Evolutionary conservation across 2,113 vertebrate species (phyloP).

Genomic region (Nymphicus hollandicus): DNA sequence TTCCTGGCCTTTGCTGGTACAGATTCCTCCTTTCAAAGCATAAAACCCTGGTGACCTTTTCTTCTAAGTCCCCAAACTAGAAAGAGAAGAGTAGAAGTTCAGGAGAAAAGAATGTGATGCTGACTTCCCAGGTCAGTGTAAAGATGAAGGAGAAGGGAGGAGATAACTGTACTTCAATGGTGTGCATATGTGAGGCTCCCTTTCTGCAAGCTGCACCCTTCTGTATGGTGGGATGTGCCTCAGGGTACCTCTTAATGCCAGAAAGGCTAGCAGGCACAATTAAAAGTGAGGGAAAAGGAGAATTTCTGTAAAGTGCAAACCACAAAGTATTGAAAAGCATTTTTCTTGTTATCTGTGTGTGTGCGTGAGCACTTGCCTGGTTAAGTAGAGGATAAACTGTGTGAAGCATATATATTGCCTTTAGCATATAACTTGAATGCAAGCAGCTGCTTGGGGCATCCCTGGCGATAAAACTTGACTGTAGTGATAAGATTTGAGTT

Average conservation of each 20-base stretch:
- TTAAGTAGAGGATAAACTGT: not conserved
- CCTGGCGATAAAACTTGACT: not conserved
- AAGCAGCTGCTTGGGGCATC: not conserved
- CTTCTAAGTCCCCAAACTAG: not conserved
- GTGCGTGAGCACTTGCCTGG: not conserved
- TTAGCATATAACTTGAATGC: rapidly evolving
- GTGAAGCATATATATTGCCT: not conserved
- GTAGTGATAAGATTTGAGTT: not conserved
- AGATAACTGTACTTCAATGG: not conserved
- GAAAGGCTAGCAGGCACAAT: not conserved
- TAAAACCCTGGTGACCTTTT: not conserved
- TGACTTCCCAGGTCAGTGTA: not conserved
- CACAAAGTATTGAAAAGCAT: not conserved
- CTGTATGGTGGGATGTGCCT: not conserved
- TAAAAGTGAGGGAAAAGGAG: not conserved
- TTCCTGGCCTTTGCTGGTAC: slow-evolving; percentile 1
- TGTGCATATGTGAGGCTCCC: not conserved
- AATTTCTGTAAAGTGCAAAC: not conserved
- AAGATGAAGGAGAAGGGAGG: not conserved
- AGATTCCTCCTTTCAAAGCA: not conserved
- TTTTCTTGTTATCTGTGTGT: not conserved
- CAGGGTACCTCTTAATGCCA: not conserved
- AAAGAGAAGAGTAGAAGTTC: not conserved
- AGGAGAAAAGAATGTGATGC: not conserved
- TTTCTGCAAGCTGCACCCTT: not conserved